Percentiles rank a stretch among this genome's conserved stretches.
phyloP scores from a whole-genome alignment of 2,113 vertebrate species.

The Neotragus pygmaeus region DNA sequence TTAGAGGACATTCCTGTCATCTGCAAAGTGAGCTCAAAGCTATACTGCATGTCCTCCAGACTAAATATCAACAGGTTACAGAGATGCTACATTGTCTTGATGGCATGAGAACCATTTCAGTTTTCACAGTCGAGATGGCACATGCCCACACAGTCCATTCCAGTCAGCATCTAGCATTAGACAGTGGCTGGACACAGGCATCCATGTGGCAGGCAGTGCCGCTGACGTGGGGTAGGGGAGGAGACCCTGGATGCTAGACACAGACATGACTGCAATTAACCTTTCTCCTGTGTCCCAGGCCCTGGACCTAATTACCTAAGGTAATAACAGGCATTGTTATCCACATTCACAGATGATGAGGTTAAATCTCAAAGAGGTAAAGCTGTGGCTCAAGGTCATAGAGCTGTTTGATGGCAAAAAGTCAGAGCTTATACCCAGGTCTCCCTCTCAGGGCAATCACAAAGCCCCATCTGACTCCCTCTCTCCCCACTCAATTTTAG shows the following conservation, averaged over 20 bases:
- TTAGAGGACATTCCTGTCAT: background rate
- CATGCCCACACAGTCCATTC: background rate
- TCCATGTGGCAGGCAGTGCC: background rate
- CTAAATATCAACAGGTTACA: background rate
- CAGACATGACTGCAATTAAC: background rate
- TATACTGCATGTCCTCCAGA: background rate
- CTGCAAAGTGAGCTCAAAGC: background rate
- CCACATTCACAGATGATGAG: background rate
- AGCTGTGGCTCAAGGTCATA: background rate
- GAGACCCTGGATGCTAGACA: no score
- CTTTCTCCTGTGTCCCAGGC: background rate
- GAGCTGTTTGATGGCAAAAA: background rate
- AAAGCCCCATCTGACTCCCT: background rate
- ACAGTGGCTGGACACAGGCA: background rate
- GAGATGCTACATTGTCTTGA: background rate
- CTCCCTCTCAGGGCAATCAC: background rate
- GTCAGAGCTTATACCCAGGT: background rate
- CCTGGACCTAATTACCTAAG: background rate
- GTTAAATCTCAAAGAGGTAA: background rate
- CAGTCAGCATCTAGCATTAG: background rate
- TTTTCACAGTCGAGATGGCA: background rate
- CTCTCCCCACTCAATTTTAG: background rate
- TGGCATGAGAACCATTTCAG: background rate
- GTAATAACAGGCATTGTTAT: background rate
- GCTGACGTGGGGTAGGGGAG: fast-evolving